These are phyloP conservation scores for Harlomillsia oculata DNA, from an alignment of 1,140 invertebrate genomes.

Conservation along the genomic window DNA sequence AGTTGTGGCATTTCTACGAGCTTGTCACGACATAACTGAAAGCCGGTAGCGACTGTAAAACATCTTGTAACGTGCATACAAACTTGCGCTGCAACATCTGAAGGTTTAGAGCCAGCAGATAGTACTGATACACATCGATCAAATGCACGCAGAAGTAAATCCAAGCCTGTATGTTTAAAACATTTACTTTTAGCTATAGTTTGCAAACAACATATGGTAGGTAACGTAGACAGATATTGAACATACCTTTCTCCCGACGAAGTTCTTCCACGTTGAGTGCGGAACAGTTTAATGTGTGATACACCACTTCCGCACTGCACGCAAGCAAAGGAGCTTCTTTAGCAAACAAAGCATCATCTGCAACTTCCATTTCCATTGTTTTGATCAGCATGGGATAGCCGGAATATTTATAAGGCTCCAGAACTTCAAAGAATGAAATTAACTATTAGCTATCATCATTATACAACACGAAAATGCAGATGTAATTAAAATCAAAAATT, in stretches of 20 bases:
- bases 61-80: constrained; percentile 84
- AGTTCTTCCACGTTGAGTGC: constrained; percentile 96
- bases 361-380: constrained; percentile 86
- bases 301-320: constrained; percentile 86
- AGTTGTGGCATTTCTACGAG: constrained; percentile 77
- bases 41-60: constrained; percentile 89
- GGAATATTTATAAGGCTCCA: constrained; percentile 96
- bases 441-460: not conserved
- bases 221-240: no score
- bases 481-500: not conserved
- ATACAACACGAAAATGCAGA: not conserved
- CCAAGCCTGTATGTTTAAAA: constrained; percentile 21
- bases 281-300: constrained; percentile 93
- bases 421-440: constrained; percentile 49
- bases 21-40: constrained; percentile 77
- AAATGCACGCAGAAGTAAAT: constrained; percentile 77
- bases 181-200: no score
- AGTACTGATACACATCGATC: constrained; percentile 82
- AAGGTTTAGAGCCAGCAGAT: constrained; percentile 61
- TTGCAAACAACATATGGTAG: no score
- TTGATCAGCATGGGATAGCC: constrained; percentile 96
- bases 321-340: constrained; percentile 75
- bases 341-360: constrained; percentile 84
- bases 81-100: constrained; percentile 81
- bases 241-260: constrained; percentile 80